Percentiles rank a stretch among this genome's conserved stretches.
Evolutionary conservation across 2,888 invertebrate genomes (phyloP).

Genomic region (Aricia artaxerxes): DNA sequence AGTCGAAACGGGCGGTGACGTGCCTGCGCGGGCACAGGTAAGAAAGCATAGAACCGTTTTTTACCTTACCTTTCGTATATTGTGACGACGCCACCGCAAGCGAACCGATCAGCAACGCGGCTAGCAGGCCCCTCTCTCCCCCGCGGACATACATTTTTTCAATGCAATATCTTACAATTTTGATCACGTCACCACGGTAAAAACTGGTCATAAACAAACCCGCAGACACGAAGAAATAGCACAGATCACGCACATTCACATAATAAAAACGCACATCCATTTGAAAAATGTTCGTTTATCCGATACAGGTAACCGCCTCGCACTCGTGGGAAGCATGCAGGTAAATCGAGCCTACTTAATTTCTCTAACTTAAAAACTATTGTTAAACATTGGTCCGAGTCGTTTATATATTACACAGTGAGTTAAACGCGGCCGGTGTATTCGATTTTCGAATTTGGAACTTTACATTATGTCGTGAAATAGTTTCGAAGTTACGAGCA

Average conservation of each 20-base stretch:
- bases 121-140: constrained; percentile 63
- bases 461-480: constrained; percentile 78
- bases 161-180: constrained; percentile 64
- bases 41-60: constrained; percentile 56
- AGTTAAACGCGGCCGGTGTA: constrained; percentile 58
- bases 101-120: constrained; percentile 64
- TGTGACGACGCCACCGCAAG: constrained; percentile 69
- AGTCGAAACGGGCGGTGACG: constrained; percentile 47
- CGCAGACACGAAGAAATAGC: constrained; percentile 66
- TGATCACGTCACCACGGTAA: constrained; percentile 67
- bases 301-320: constrained; percentile 74
- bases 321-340: constrained; percentile 75
- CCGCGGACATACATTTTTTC: constrained; percentile 65
- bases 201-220: constrained; percentile 70
- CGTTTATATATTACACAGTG: constrained; percentile 59
- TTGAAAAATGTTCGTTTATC: constrained; percentile 79
- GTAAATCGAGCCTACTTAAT: constrained; percentile 76
- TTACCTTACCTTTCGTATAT: constrained; percentile 68
- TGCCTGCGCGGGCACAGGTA: constrained; percentile 62
- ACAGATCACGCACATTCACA: constrained; percentile 77
- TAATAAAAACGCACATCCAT: constrained; percentile 76
- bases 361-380: constrained; percentile 74
- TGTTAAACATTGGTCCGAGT: constrained; percentile 54
- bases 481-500: constrained; percentile 73
- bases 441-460: constrained; percentile 65